Conservation (phyloP, 2,888 invertebrate genomes). For the Ptychoptera contaminata region DNA sequence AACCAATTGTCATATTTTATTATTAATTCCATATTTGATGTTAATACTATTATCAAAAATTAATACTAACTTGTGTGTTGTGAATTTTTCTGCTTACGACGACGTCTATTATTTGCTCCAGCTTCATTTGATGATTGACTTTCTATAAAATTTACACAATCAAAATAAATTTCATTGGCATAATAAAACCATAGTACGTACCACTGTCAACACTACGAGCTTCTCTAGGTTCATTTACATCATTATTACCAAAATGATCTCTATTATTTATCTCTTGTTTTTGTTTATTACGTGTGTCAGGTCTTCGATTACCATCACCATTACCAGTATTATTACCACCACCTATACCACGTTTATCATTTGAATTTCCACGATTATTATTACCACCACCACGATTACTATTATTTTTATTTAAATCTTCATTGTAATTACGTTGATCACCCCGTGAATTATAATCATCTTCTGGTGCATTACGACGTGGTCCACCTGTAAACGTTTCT, state of each 20-base stretch:
- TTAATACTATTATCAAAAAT: too few relatives aligned
- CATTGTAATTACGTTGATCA: slow-evolving; percentile 17
- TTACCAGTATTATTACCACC: neutral
- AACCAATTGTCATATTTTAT: too few relatives aligned
- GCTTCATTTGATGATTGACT: slow-evolving; percentile 31
- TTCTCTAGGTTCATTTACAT: slow-evolving; percentile 21
- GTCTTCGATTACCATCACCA: slow-evolving; percentile 12
- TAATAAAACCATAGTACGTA: slow-evolving; percentile 10
- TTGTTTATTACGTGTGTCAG: neutral
- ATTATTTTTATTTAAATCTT: slow-evolving; percentile 23
- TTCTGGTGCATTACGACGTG: slow-evolving; percentile 21
- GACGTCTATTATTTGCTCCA: slow-evolving; percentile 23
- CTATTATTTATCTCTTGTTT: slow-evolving; percentile 8
- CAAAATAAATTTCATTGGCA: neutral
- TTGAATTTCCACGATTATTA: slow-evolving; percentile 17
- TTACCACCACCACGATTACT: slow-evolving; percentile 17
- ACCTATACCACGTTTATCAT: slow-evolving; percentile 24
- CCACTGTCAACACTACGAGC: slow-evolving; percentile 30
- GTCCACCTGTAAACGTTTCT: neutral
- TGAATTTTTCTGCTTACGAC: slow-evolving; percentile 28
- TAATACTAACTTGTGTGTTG: slow-evolving; percentile 19
- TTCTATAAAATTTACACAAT: slow-evolving; percentile 13
- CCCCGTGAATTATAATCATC: slow-evolving; percentile 29
- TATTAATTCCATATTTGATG: too few relatives aligned
- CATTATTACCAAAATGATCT: neutral